Percentiles rank a stretch among this genome's conserved stretches.
phyloP scores from a whole-genome alignment of 2,888 invertebrate genomes.

The Tenthredo notha region DNA sequence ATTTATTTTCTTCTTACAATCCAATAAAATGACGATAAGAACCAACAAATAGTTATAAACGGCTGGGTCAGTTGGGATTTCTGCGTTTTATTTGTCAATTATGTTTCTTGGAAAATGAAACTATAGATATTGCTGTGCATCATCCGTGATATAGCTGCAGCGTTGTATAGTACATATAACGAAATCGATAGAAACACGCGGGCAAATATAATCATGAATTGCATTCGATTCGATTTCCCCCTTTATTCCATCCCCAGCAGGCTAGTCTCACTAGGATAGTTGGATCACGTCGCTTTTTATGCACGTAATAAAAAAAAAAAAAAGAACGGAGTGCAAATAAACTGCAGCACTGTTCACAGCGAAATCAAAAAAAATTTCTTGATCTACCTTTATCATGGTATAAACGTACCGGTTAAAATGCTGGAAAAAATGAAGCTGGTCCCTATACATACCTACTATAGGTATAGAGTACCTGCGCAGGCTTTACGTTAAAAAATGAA shows the following conservation, averaged over 20 bases:
- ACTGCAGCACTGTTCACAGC: conserved; percentile 12
- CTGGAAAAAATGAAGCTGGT: neutral
- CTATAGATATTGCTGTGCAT: neutral
- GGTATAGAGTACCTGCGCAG: neutral
- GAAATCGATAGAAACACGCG: conserved; percentile 26
- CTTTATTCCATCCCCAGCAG: conserved; percentile 13
- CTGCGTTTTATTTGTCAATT: neutral
- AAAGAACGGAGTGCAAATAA: conserved; percentile 20
- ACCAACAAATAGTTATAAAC: neutral
- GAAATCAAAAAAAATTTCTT: conserved; percentile 3
- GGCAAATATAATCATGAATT: conserved; percentile 39
- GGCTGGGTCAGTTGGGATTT: neutral
- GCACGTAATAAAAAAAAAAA: neutral
- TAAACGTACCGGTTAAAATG: neutral
- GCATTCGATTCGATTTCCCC: conserved; percentile 33
- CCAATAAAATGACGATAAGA: neutral
- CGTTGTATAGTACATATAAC: neutral
- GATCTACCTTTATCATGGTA: neutral
- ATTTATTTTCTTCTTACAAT: neutral
- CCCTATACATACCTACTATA: neutral
- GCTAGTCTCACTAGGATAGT: conserved; percentile 29
- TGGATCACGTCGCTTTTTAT: conserved; percentile 29
- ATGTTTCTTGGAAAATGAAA: neutral
- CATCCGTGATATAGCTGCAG: neutral
- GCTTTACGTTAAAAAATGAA: neutral